phyloP scores from a whole-genome alignment of 2,113 vertebrate genomes.

The Calyptommatus sinebrachiatus region DNA sequence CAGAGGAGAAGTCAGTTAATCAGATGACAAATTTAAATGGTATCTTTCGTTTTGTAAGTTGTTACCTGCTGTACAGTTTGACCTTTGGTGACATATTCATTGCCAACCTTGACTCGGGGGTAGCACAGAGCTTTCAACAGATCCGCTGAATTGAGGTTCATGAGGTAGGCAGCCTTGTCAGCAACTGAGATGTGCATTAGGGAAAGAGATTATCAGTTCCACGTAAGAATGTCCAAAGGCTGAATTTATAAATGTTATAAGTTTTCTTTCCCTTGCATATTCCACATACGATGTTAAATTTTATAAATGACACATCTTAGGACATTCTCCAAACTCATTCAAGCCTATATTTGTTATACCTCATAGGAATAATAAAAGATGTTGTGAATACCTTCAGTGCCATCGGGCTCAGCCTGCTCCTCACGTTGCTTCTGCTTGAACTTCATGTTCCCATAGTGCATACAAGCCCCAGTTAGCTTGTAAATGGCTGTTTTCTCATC shows the following conservation, averaged over 20 bases:
- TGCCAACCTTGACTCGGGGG: conserved; percentile 85
- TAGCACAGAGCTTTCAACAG: conserved; percentile 83
- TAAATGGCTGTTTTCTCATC: conserved; percentile 84
- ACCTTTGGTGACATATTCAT: conserved; percentile 57
- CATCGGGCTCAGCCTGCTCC: conserved; percentile 80
- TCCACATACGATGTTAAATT: not conserved
- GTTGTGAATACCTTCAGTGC: conserved; percentile 77
- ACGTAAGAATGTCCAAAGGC: not conserved
- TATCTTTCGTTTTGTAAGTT: not conserved
- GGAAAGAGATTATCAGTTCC: not conserved
- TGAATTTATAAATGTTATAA: not conserved
- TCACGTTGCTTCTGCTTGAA: conserved; percentile 87
- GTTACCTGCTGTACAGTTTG: conserved; percentile 84
- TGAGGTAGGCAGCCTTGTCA: conserved; percentile 82
- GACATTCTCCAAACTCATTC: not conserved
- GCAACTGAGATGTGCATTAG: conserved; percentile 65
- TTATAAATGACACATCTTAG: not conserved
- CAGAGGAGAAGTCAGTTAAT: not conserved
- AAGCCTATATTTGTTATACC: not conserved
- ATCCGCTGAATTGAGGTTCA: conserved; percentile 84
- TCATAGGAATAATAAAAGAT: not conserved
- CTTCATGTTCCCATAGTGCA: conserved; percentile 85
- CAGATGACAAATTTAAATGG: not conserved
- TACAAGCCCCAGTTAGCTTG: conserved; percentile 83
- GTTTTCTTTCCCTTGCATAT: not conserved